phyloP scores from a whole-genome alignment of 2,888 invertebrate genomes.

The Eupithecia vulgata region DNA sequence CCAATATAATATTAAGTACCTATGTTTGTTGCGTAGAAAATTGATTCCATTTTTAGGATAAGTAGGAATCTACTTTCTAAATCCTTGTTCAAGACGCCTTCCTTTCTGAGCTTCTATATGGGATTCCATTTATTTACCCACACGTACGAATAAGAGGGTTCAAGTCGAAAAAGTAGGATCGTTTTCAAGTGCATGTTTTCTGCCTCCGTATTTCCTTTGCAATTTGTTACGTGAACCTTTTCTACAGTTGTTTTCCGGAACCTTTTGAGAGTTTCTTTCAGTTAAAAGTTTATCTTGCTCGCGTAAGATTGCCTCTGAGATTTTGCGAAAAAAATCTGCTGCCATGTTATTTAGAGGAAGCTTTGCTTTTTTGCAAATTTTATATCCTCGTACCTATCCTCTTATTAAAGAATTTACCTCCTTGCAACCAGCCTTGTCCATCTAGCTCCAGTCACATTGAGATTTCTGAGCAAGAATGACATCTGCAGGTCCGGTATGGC shows the following conservation, averaged over 20 bases:
- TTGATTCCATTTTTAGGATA: neutral
- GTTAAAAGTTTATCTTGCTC: constrained; percentile 16
- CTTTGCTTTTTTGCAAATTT: neutral
- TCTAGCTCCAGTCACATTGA: constrained; percentile 74
- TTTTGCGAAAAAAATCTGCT: constrained; percentile 10
- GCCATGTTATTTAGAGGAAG: neutral
- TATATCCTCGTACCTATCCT: neutral
- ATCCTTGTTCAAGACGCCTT: constrained; percentile 32
- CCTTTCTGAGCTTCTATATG: constrained; percentile 34
- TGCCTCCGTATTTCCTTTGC: constrained; percentile 41
- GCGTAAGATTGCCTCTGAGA: constrained; percentile 14
- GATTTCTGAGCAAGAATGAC: constrained; percentile 67
- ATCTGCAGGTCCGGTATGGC: constrained; percentile 67
- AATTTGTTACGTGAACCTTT: constrained; percentile 42
- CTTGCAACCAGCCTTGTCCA: constrained; percentile 72
- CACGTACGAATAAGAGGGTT: constrained; percentile 40
- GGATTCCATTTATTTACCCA: constrained; percentile 43
- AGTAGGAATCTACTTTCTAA: constrained; percentile 12
- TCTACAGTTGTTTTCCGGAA: constrained; percentile 34
- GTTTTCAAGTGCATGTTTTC: constrained; percentile 45
- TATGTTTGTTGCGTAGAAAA: neutral
- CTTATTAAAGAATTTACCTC: constrained; percentile 53
- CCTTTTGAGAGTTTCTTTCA: constrained; percentile 32
- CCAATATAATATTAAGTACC: too few species aligned
- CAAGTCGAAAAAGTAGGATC: constrained; percentile 42